Evolutionary conservation across 2,797 vertebrate genomes (phyloP).

Genomic region (Loriculus beryllinus): DNA sequence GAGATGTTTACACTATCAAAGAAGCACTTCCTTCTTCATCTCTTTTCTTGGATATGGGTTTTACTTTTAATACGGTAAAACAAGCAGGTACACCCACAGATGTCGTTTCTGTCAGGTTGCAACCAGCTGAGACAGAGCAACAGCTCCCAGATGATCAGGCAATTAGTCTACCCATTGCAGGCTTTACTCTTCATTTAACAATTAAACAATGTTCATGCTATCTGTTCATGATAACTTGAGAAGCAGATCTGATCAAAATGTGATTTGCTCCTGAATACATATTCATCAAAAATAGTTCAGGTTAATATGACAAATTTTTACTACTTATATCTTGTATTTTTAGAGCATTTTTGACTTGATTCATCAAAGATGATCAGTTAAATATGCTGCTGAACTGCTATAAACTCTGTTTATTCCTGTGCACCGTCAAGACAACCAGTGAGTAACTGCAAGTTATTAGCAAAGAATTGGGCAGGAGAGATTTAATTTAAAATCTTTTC

Average conservation of each 20-base stretch:
- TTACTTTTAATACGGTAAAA: background rate
- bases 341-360: background rate
- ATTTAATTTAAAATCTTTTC: background rate
- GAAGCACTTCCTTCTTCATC: rapidly evolving
- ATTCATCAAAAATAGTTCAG: background rate
- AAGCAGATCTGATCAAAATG: background rate
- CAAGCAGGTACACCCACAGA: background rate
- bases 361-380: background rate
- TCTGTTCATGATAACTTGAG: background rate
- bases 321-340: background rate
- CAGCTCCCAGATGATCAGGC: background rate
- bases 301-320: background rate
- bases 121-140: background rate
- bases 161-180: background rate
- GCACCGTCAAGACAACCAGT: background rate
- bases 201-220: background rate
- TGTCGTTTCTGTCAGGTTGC: background rate
- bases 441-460: background rate
- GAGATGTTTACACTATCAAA: background rate
- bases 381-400: background rate
- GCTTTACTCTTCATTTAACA: background rate
- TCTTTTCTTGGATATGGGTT: background rate
- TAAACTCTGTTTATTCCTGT: background rate
- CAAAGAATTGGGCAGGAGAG: background rate
- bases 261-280: background rate